Conservation (phyloP, 1,140 invertebrate genomes). For the Caerostris extrusa region DNA sequence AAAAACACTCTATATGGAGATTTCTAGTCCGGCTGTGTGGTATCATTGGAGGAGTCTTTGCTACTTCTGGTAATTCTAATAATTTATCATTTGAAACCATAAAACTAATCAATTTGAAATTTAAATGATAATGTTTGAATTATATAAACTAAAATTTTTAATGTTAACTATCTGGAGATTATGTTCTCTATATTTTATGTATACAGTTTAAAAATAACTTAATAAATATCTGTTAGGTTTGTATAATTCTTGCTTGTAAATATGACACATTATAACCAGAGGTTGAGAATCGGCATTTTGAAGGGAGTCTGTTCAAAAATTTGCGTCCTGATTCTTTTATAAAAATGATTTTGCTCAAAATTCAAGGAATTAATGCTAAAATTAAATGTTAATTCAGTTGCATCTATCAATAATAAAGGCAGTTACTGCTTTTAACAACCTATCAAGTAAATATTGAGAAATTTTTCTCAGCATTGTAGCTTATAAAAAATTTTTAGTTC, state of each 20-base stretch:
- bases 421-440: too few species aligned
- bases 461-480: too few species aligned
- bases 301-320: too few species aligned
- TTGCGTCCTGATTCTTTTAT: too few species aligned
- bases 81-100: not conserved
- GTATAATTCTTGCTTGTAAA: too few species aligned
- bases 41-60: slow-evolving; percentile 94
- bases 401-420: too few species aligned
- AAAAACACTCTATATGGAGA: slow-evolving; percentile 87
- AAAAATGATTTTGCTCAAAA: too few species aligned
- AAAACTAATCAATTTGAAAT: not conserved
- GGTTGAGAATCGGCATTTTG: too few species aligned
- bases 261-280: not conserved
- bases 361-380: too few species aligned
- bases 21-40: slow-evolving; percentile 94
- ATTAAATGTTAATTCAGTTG: too few species aligned
- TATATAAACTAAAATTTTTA: not conserved
- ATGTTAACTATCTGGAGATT: not conserved
- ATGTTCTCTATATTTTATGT: not conserved
- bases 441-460: too few species aligned
- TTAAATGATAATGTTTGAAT: not conserved
- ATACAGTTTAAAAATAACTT: not conserved
- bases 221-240: not conserved
- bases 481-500: too few species aligned
- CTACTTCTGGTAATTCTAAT: slow-evolving; percentile 86